Evolutionary conservation across 2,888 invertebrate genomes (phyloP), one percentile per base, ranked within the genome.

Genomic region (Eretmocerus hayati): DNA sequence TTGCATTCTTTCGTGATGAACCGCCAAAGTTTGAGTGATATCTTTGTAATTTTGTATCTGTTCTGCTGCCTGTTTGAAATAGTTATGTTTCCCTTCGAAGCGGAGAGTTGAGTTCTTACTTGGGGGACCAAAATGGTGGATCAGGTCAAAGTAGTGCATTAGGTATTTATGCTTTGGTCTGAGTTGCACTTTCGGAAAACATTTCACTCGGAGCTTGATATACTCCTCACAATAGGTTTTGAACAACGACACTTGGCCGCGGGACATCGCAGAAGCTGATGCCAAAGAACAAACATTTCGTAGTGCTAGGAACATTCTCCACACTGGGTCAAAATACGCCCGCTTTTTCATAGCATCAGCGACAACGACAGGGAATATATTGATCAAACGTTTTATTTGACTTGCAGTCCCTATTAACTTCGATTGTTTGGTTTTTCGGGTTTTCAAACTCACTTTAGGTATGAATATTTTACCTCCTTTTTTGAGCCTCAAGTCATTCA

Each of bases 11-110:
- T 57, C 53, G 43, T 52, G 43, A 16, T 42, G 50, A 31, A 39
- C n/a, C 11, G 54, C 42, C 3, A 56, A 19, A 15, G 48, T 47
- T 35, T 42, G 16, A 2, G 50, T 51, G 15, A 58, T 36, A 51
- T 57, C 56, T 52, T 55, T 56, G 30, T 55, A 60, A 53, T 62
- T 61, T 42, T 50, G 51, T n/a, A 13, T 26, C 33, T 48, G 50
- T 40, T 50, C 48, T 0, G 52, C 26, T 16, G 53, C 18, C 39
- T 36, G 46, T 51, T 61, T 60, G 20, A 61, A 59, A 54, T 50
- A 58, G 6, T 46, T 50, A 38, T 61, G 58, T 39, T 56, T 57
- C 22, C 56, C 56, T 44, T 61, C 61, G 42, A 56, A 61, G 18
- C 56, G 5, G 1, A 57, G 37, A 6, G 55, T 58, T 53, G 54